phyloP scores from a whole-genome alignment of 2,797 vertebrate species.

The Gobio occitaniae region DNA sequence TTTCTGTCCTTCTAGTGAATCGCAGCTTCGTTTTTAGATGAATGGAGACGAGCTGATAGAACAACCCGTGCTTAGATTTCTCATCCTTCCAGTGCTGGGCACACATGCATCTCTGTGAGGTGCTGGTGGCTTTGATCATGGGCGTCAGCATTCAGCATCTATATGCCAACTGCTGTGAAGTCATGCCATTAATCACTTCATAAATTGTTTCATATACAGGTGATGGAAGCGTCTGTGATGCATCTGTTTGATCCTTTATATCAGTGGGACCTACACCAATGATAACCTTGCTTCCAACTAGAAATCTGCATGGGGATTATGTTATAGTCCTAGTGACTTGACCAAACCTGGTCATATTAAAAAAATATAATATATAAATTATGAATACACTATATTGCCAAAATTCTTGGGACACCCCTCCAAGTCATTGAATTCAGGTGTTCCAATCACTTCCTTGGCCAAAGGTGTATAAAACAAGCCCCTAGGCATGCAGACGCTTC shows the following conservation, averaged over 20 bases:
- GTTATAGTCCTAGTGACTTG: background rate
- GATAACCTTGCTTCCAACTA: background rate
- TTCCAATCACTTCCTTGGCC: no score
- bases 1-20: constrained; percentile 48
- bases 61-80: constrained; percentile 29
- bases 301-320: background rate
- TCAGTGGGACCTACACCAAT: background rate
- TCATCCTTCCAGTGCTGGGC: constrained; percentile 31
- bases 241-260: constrained; percentile 7
- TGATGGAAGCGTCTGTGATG: background rate
- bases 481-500: no score
- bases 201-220: constrained; percentile 22
- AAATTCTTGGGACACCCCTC: no score
- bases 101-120: constrained; percentile 31
- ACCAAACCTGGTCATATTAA: background rate
- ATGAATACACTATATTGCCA: background rate
- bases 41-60: constrained; percentile 37
- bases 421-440: no score
- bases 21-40: constrained; percentile 36
- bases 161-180: constrained; percentile 49
- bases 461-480: no score
- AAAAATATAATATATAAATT: background rate
- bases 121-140: constrained; percentile 51
- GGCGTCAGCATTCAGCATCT: constrained; percentile 47
- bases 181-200: constrained; percentile 50